Evolutionary conservation across 2,797 vertebrate genomes (phyloP).

Genomic region (Melanogrammus aeglefinus): DNA sequence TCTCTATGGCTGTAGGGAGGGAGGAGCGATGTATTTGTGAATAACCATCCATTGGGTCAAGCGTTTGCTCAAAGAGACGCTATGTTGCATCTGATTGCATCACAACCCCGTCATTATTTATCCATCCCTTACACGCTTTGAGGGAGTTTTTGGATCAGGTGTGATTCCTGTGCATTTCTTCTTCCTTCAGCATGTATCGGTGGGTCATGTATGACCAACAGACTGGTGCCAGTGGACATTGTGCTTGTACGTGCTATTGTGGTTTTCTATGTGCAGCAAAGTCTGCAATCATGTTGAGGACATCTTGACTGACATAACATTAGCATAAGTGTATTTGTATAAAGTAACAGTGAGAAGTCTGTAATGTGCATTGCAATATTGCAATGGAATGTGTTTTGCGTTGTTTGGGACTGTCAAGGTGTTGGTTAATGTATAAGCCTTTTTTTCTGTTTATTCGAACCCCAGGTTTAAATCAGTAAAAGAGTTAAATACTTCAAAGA

Average conservation of each 20-base stretch:
- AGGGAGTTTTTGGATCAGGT: neutral
- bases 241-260: neutral
- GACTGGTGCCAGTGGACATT: neutral
- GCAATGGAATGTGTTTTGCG: neutral
- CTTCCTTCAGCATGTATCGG: too few relatives aligned
- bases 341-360: neutral
- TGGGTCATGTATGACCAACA: neutral
- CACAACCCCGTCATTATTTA: neutral
- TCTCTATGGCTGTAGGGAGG: too few relatives aligned
- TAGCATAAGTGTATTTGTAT: neutral
- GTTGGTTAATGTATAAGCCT: neutral
- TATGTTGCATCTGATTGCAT: neutral
- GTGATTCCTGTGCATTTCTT: too few relatives aligned
- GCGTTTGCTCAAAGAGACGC: neutral
- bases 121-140: neutral
- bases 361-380: neutral
- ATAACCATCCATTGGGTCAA: neutral
- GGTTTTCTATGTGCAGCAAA: neutral
- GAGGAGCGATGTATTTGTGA: neutral
- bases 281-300: neutral
- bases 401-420: neutral
- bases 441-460: neutral
- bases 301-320: too few relatives aligned
- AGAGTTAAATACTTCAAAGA: neutral
- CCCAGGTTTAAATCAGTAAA: too few relatives aligned